Conservation (phyloP, 2,113 vertebrate species). For the Chloroceryle aenea region DNA sequence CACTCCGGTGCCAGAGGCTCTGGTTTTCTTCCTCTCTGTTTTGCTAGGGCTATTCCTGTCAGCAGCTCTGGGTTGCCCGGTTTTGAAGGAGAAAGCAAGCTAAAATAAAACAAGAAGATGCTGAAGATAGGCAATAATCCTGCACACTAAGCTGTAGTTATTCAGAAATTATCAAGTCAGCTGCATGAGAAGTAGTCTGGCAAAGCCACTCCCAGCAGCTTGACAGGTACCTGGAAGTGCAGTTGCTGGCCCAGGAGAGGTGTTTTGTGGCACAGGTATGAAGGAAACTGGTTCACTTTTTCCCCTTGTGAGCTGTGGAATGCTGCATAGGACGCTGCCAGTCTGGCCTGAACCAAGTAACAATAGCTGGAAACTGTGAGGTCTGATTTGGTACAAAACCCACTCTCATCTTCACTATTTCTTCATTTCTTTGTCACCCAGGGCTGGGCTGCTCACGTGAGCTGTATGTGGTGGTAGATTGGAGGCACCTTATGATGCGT, state of each 20-base stretch:
- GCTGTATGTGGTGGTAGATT: too few species aligned
- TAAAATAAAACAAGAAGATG: neutral
- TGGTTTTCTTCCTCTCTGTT: neutral
- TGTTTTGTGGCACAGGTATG: rapidly evolving
- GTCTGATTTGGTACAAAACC: neutral
- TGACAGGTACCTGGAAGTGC: neutral
- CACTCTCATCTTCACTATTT: rapidly evolving
- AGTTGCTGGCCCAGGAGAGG: neutral
- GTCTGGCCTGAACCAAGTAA: neutral
- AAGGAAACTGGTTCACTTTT: neutral
- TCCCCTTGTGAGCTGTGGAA: neutral
- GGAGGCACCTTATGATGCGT: neutral
- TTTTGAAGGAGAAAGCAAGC: neutral
- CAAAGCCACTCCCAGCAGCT: rapidly evolving
- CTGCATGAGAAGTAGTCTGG: neutral
- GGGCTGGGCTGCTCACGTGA: neutral
- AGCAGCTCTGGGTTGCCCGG: neutral
- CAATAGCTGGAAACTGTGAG: neutral
- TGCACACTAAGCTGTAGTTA: neutral
- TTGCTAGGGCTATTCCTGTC: neutral
- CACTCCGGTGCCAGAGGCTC: neutral
- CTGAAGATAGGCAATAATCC: neutral
- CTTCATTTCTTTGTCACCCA: neutral
- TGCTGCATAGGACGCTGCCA: neutral
- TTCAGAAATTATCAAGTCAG: neutral